Base-by-base conservation (phyloP, 2,113 vertebrate genomes). In the Charadrius vociferus region DNA sequence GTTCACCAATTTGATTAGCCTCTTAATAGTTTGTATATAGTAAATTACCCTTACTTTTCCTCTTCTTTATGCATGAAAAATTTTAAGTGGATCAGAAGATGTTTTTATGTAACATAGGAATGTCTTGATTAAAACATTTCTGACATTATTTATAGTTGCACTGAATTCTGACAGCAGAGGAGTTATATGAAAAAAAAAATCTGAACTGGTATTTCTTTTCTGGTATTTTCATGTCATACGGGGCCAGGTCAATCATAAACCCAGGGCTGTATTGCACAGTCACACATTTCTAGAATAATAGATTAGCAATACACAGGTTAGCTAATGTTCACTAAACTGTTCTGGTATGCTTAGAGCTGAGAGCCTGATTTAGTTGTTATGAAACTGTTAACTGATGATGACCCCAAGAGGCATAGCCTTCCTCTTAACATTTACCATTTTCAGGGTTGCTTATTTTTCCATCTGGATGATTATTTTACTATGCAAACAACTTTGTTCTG, bases 401-500 rank as follows among this genome's bases (percentile, higher is more conserved):
- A 87, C 61, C 84, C 61, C 26, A 78, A 83, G 75, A 78, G 39
- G 27, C 17, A 85, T 50, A 52, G 29, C 34, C 50, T 88, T 88
- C 45, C 30, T 91, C 39, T 78, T 93, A 87, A 67, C 22, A 34
- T 67, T 71, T 52, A 77, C 65, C 34, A 8, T 67, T 87, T 74
- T 87, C 43, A 67, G 49, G 3, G 3, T 43, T 61, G 30, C 34
- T 61, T 81, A 50, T 63, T 87, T 96, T 91, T 39, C 77, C 78
- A 81, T 93, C 68, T 94, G 86, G 50, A 52, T 93, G 34, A 91
- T 52, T 79, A 84, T 94, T 97, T 85, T 91, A 41, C 70, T 91
- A 14, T 75, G 68, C 61, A 95, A 96, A 84, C 24, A 87, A 59
- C 63, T 85, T 63, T 78, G 12, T 74, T 72, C 49, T 55, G 18